Base-by-base conservation (phyloP, 2,888 invertebrate species). In the Ametastegia equiseti region DNA sequence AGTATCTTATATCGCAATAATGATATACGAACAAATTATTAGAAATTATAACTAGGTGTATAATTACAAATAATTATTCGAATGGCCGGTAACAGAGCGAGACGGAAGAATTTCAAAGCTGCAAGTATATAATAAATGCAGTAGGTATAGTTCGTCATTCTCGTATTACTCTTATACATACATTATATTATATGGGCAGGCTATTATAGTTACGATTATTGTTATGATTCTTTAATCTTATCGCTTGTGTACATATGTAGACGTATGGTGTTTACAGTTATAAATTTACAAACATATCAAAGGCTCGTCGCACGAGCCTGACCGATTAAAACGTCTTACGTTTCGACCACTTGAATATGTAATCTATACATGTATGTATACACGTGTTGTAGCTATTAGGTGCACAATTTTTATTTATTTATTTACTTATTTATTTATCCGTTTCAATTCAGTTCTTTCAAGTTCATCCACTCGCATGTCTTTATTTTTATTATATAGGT, bases 241-340 rank as follows among this genome's bases (percentile, higher is more conserved):
- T 50, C 50, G 73, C 36, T 69, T 23, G n/a, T n/a, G n/a, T 69
- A 69, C 39, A 47, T 30, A n/a, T 15, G n/a, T n/a, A n/a, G n/a
- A n/a, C n/a, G n/a, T n/a, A n/a, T n/a, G n/a, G n/a, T 73, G 73
- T n/a, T 47, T 73, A 30, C 23, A 73, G 27, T 9, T 39, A 27
- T 42, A 45, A 39, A 69, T 69, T 39, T 42, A 69, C 42, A 69
- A 69, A 39, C 39, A 45, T n/a, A n/a, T n/a, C n/a, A n/a, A n/a
- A n/a, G n/a, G n/a, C 5, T 42, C 39, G 69, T 27, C 39, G 19
- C 69, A 23, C 39, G 69, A 39, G 19, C 42, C 19, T 54, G 19
- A 54, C 23, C 69, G 69, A 69, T 69, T 69, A 69, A 42, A 69
- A n/a, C n/a, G 42, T 13, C 69, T 67, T 36, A 69, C 36, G 39